Evolutionary conservation across 2,797 vertebrate genomes (phyloP).

Genomic region (Nannoperca australis): DNA sequence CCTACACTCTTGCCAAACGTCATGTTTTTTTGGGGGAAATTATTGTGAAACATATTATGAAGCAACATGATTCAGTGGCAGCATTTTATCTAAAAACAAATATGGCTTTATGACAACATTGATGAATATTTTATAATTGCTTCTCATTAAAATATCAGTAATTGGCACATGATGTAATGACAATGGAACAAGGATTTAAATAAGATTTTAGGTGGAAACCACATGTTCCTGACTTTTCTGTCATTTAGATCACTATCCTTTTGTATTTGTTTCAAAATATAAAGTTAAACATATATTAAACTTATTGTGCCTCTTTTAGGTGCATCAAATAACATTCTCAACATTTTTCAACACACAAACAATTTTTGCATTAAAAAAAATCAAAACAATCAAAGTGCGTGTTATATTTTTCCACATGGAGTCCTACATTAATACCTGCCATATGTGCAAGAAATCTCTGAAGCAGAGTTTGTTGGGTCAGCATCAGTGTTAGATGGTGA

Average conservation of each 20-base stretch:
- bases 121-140: conserved; percentile 17
- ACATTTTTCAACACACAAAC: conserved; percentile 70
- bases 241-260: conserved; percentile 26
- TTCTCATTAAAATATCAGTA: conserved; percentile 49
- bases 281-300: conserved; percentile 59
- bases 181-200: conserved; percentile 39
- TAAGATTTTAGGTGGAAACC: conserved; percentile 36
- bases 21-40: conserved; percentile 19
- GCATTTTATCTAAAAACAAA: conserved; percentile 47
- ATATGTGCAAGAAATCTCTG: conserved; percentile 89
- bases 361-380: conserved; percentile 62
- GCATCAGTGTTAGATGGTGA: conserved; percentile 82
- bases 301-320: conserved; percentile 53
- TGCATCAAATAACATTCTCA: conserved; percentile 74
- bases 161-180: conserved; percentile 59
- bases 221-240: conserved; percentile 49
- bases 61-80: conserved; percentile 35
- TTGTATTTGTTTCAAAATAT: conserved; percentile 57
- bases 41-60: conserved; percentile 29
- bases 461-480: conserved; percentile 86
- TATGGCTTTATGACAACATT: conserved; percentile 13
- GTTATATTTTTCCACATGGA: conserved; percentile 79
- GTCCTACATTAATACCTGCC: conserved; percentile 87
- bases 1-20: conserved; percentile 5
- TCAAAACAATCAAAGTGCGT: conserved; percentile 79